These are phyloP conservation scores for Tachystola acroxantha DNA, from an alignment of 2,888 invertebrate genomes.

Conservation along the genomic window DNA sequence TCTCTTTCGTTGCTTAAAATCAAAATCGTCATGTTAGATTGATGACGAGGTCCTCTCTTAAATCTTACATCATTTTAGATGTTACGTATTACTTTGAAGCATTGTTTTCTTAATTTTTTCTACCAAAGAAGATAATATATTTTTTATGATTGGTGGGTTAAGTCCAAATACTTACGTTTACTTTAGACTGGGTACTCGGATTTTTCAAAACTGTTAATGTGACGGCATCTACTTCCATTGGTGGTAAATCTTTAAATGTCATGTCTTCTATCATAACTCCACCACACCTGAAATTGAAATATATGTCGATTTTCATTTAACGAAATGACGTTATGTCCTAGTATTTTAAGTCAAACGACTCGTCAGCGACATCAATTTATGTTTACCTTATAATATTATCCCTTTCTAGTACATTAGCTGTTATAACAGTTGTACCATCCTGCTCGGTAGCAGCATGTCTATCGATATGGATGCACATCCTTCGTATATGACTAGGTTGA, in stretches of 20 bases:
- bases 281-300: conserved; percentile 33
- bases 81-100: too few species aligned
- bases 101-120: too few species aligned
- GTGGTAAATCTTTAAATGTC: conserved; percentile 25
- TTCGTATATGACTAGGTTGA: conserved; percentile 72
- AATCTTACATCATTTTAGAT: too few species aligned
- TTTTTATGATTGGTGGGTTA: too few species aligned
- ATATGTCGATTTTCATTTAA: neutral
- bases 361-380: neutral
- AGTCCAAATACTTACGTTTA: conserved; percentile 33
- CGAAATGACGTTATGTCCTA: neutral
- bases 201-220: conserved; percentile 25
- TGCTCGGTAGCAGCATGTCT: conserved; percentile 18
- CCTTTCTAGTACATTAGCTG: conserved; percentile 23
- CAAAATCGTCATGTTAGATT: too few species aligned
- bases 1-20: too few species aligned
- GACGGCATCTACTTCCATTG: conserved; percentile 13
- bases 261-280: conserved; percentile 36
- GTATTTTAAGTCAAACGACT: neutral
- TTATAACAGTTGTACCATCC: conserved; percentile 16
- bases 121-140: too few species aligned
- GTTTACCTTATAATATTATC: conserved; percentile 29
- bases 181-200: conserved; percentile 21
- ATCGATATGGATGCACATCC: conserved; percentile 30
- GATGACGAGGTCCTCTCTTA: too few species aligned